These are phyloP conservation scores for Saxidomus purpurata DNA, from an alignment of 1,140 invertebrate genomes.

Conservation along the genomic window DNA sequence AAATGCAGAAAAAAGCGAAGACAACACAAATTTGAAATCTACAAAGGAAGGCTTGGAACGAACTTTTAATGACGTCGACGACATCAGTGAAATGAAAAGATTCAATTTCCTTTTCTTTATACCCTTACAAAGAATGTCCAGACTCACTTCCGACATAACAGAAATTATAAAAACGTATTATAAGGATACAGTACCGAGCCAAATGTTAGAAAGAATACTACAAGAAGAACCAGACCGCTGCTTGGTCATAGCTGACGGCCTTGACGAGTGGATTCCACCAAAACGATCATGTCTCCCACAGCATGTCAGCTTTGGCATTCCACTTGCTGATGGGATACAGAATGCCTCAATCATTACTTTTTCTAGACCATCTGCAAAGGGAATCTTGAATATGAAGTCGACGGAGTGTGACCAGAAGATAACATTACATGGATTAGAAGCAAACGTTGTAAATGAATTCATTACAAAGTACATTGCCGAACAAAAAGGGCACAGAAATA, in stretches of 20 bases:
- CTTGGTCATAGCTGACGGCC: no score
- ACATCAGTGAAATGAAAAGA: neutral
- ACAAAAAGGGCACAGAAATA: no score
- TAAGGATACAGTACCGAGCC: neutral
- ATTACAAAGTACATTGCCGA: no score
- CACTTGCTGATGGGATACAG: neutral
- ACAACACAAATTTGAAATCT: no score
- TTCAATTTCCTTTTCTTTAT: neutral
- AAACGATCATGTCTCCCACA: neutral
- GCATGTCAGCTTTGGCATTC: neutral
- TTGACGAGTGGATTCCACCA: neutral
- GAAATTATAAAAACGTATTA: neutral
- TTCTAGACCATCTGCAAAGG: neutral
- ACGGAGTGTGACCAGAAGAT: neutral
- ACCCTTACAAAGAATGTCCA: no score
- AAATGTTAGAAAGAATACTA: neutral
- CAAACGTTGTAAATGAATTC: no score
- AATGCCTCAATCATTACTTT: neutral
- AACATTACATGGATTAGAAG: neutral
- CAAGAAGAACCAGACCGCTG: neutral
- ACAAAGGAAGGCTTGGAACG: no score
- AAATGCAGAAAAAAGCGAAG: no score
- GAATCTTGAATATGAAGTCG: neutral
- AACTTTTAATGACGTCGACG: neutral
- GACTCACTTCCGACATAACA: neutral